Conservation (phyloP, 2,888 invertebrate genomes). For the Antheraea assamensis region DNA sequence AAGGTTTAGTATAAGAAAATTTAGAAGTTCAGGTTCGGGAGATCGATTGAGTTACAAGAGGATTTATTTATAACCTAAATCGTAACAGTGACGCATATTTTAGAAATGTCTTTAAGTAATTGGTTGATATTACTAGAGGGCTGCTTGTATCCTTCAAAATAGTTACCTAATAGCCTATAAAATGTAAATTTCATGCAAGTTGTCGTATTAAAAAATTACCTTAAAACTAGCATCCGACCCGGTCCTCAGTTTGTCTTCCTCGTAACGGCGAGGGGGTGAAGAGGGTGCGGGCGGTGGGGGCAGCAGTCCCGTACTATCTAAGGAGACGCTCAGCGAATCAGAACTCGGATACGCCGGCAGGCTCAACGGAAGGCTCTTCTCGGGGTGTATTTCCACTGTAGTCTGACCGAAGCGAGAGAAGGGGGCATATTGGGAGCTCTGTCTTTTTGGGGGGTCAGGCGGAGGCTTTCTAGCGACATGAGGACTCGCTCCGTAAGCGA, state of each 20-base stretch:
- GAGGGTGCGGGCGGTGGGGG: conserved; percentile 86
- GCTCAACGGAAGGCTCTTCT: conserved; percentile 82
- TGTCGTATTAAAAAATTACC: conserved; percentile 81
- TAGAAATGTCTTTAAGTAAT: too few species aligned
- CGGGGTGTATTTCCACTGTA: conserved; percentile 83
- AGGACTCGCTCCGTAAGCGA: conserved; percentile 85
- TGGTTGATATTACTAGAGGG: too few species aligned
- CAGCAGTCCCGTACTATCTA: conserved; percentile 84
- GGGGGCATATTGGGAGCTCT: conserved; percentile 81
- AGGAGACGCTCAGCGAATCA: conserved; percentile 83
- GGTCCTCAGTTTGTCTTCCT: conserved; percentile 81
- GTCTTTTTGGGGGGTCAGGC: conserved; percentile 90
- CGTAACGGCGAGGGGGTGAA: conserved; percentile 81
- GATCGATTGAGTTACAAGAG: too few species aligned
- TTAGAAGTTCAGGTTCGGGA: too few species aligned
- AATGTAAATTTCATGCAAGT: too few species aligned
- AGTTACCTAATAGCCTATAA: too few species aligned
- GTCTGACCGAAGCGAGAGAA: conserved; percentile 81
- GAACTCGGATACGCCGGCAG: conserved; percentile 85
- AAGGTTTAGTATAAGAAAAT: too few species aligned
- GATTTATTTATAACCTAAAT: too few species aligned
- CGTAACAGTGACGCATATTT: too few species aligned
- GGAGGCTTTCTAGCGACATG: conserved; percentile 89
- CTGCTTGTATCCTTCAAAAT: too few species aligned
- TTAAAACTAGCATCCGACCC: conserved; percentile 93